phyloP scores from a whole-genome alignment of 2,113 vertebrate genomes.

The Oncorhynchus clarkii region DNA sequence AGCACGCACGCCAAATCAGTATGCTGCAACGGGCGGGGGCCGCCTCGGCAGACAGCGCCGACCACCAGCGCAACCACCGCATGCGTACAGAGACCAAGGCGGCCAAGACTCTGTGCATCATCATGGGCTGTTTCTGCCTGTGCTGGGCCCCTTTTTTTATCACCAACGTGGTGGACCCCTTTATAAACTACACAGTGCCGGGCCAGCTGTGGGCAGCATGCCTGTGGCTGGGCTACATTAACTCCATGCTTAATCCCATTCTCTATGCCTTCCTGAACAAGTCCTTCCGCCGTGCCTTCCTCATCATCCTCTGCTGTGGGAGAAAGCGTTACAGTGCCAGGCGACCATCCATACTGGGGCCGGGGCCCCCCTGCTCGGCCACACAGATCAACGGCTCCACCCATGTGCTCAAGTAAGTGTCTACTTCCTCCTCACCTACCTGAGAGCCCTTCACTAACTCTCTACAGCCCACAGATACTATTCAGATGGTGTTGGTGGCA shows the following conservation, averaged over 20 bases:
- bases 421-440: no score
- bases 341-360: constrained; percentile 84
- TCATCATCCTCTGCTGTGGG: constrained; percentile 97
- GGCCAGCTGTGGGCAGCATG: constrained; percentile 91
- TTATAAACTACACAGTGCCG: constrained; percentile 90
- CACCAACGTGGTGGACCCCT: constrained; percentile 97
- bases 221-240: constrained; percentile 98
- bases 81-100: constrained; percentile 98
- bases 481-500: no score
- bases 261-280: constrained; percentile 99
- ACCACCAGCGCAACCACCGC: constrained; percentile 89
- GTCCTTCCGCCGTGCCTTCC: constrained; percentile 98
- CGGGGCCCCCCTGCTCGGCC: constrained; percentile 82
- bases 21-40: constrained; percentile 85
- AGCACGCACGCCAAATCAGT: constrained; percentile 90
- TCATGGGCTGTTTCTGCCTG: constrained; percentile 99
- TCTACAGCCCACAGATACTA: no score
- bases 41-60: constrained; percentile 70
- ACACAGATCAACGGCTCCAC: constrained; percentile 95
- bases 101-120: constrained; percentile 97
- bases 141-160: constrained; percentile 98
- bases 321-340: constrained; percentile 81
- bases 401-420: constrained; percentile 91
- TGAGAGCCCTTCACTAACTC: no score
- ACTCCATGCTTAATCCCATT: constrained; percentile 98